Evolutionary conservation across 2,797 vertebrate genomes (phyloP).

Genomic region (Pipistrellus kuhlii): DNA sequence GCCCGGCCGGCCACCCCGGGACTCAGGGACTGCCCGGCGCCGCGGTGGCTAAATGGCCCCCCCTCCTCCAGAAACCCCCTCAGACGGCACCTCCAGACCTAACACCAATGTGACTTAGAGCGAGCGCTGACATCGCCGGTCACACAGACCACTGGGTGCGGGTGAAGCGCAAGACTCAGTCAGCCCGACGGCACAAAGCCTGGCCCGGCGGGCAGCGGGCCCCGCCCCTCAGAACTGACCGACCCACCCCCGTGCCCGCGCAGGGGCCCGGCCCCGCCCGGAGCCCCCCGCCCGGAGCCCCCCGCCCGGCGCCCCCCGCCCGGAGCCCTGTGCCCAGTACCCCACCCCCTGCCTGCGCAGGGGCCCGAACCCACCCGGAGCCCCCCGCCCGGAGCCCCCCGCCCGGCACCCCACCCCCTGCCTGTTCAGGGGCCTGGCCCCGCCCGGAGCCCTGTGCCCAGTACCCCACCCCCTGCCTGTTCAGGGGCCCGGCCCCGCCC

Average conservation of each 20-base stretch:
- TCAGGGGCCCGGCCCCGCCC: slow-evolving; percentile 85
- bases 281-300: no score
- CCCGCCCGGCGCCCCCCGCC: no score
- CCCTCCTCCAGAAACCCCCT: slow-evolving; percentile 82
- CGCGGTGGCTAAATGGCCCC: neutral
- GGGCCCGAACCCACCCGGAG: no score
- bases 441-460: slow-evolving; percentile 78
- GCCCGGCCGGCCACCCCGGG: neutral
- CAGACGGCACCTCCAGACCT: slow-evolving; percentile 87
- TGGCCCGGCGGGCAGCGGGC: slow-evolving; percentile 93
- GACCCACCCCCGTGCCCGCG: slow-evolving; percentile 94
- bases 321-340: no score
- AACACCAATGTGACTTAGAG: slow-evolving; percentile 90
- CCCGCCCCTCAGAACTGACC: slow-evolving; percentile 98
- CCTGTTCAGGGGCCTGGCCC: slow-evolving; percentile 77
- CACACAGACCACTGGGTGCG: slow-evolving; percentile 90
- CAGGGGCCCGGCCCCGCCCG: slow-evolving; percentile 23
- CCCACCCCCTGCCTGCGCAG: no score
- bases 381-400: no score
- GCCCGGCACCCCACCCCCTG: no score
- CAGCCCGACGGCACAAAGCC: slow-evolving; percentile 89
- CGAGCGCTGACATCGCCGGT: slow-evolving; percentile 88
- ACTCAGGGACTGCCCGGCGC: rapidly evolving
- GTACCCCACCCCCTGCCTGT: slow-evolving; percentile 89
- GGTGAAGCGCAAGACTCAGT: slow-evolving; percentile 83